phyloP scores from a whole-genome alignment of 2,797 vertebrate genomes.

The Eospalax fontanierii region DNA sequence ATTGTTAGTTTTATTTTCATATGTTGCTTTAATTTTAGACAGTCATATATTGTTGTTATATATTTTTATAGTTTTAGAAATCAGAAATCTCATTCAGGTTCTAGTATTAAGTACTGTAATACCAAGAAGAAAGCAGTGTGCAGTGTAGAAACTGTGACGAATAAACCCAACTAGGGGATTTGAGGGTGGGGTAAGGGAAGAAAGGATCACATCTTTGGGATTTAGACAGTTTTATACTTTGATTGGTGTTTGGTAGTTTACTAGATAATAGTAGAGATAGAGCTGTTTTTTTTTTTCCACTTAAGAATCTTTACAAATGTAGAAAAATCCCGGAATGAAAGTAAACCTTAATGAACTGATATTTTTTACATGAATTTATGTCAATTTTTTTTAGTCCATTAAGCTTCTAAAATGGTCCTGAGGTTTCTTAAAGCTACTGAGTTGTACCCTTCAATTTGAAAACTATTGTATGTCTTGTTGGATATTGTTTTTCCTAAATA shows the following conservation, averaged over 20 bases:
- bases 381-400: neutral
- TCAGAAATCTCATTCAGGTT: neutral
- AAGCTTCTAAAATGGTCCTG: conserved; percentile 35
- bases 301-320: conserved; percentile 47
- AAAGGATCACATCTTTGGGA: conserved; percentile 1
- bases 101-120: conserved; percentile 24
- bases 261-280: conserved; percentile 10
- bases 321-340: conserved; percentile 2
- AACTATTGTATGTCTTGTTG: conserved; percentile 60
- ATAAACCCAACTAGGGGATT: neutral
- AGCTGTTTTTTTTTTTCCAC: conserved; percentile 57
- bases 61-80: conserved; percentile 62
- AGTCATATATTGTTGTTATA: conserved; percentile 52
- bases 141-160: conserved; percentile 13
- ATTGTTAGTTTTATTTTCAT: conserved; percentile 61
- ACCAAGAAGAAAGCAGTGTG: conserved; percentile 18
- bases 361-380: conserved; percentile 44
- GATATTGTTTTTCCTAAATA: conserved; percentile 46
- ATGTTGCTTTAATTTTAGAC: conserved; percentile 66
- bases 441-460: conserved; percentile 49
- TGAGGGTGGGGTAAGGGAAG: neutral
- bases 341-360: conserved; percentile 39
- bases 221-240: conserved; percentile 67
- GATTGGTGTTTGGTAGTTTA: conserved; percentile 53
- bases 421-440: conserved; percentile 35